Percentiles rank a stretch among this genome's conserved stretches.
phyloP scores from a whole-genome alignment of 2,113 vertebrate species.

The Microtus richardsoni region DNA sequence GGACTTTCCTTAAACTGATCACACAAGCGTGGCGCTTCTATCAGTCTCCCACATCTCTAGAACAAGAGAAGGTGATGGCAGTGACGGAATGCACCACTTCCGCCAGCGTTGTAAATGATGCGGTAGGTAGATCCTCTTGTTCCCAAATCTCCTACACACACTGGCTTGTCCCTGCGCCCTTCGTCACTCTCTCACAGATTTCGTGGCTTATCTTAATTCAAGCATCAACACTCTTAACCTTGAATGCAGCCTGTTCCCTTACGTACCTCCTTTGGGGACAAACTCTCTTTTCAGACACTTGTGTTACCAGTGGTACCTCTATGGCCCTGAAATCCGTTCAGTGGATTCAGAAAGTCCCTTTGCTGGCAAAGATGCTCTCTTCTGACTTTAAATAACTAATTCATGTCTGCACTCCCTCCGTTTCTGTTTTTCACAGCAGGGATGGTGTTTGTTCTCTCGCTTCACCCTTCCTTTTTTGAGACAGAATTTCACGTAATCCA shows the following conservation, averaged over 20 bases:
- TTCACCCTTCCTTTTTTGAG: background rate
- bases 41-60: background rate
- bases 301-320: background rate
- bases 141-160: background rate
- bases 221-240: background rate
- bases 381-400: background rate
- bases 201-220: background rate
- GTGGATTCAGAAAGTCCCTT: background rate
- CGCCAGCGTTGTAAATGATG: background rate
- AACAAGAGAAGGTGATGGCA: background rate
- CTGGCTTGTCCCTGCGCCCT: background rate
- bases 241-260: background rate
- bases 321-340: background rate
- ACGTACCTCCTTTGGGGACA: background rate
- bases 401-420: background rate
- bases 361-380: background rate
- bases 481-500: background rate
- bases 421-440: background rate
- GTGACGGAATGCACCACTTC: background rate
- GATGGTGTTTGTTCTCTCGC: background rate
- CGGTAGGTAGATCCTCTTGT: background rate
- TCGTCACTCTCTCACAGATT: background rate
- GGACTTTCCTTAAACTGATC: constrained; percentile 1
- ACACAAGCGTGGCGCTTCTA: background rate
- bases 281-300: background rate